Evolutionary conservation across 2,113 vertebrate genomes (phyloP).

Genomic region (Sciurus niger): DNA sequence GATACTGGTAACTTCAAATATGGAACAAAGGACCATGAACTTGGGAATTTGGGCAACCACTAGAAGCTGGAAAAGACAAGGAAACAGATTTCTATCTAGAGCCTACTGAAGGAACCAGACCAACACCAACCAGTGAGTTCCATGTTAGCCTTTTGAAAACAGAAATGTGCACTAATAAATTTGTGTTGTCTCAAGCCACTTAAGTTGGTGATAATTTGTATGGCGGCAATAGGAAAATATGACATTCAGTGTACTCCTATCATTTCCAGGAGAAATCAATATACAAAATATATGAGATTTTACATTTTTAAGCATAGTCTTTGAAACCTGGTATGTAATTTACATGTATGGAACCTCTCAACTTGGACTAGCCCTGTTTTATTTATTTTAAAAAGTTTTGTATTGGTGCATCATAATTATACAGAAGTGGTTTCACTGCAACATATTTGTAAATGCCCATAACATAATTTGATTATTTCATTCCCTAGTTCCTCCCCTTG

Average conservation of each 20-base stretch:
- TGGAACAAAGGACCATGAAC: not conserved
- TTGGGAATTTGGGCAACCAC: not conserved
- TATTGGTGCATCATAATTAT: no score
- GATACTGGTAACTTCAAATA: not conserved
- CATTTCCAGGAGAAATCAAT: conserved; percentile 22
- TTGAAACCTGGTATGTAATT: not conserved
- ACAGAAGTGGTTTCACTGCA: no score
- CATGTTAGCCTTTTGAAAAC: not conserved
- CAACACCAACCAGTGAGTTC: not conserved
- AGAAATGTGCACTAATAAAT: not conserved
- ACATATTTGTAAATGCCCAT: no score
- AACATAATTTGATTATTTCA: no score
- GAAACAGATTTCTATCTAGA: not conserved
- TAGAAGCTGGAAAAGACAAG: not conserved
- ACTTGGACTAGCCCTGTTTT: not conserved
- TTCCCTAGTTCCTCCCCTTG: no score
- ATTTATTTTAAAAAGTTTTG: no score
- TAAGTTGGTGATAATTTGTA: not conserved
- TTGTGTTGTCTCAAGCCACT: not conserved
- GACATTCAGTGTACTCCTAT: not conserved
- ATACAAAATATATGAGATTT: not conserved
- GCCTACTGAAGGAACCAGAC: not conserved
- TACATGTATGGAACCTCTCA: not conserved
- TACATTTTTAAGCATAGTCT: not conserved
- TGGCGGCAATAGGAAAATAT: not conserved